Conservation (phyloP, 2,113 vertebrate species). For the Pseudorhombus dupliciocellatus region DNA sequence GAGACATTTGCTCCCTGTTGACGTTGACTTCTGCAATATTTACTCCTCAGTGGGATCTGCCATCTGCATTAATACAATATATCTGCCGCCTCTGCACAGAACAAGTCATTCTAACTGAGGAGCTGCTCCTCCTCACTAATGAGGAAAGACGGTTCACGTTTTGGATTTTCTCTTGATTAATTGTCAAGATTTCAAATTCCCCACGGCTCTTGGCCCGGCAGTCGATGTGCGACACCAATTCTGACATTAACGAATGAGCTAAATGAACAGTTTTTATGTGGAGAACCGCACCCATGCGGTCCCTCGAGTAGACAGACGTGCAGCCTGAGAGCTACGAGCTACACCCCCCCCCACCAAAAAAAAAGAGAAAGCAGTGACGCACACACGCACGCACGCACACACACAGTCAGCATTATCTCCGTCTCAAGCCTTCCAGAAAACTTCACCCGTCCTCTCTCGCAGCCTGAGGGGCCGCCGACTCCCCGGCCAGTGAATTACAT, state of each 20-base stretch:
- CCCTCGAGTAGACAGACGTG: background rate
- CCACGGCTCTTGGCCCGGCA: background rate
- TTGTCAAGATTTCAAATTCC: background rate
- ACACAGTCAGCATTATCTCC: conserved; percentile 31
- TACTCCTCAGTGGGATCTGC: too few species aligned
- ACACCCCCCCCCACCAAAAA: conserved; percentile 15
- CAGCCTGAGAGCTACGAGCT: background rate
- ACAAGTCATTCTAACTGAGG: too few species aligned
- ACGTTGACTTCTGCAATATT: too few species aligned
- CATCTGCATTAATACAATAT: too few species aligned
- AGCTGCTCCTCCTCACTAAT: too few species aligned
- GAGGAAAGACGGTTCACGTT: too few species aligned
- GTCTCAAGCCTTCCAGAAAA: conserved; percentile 20
- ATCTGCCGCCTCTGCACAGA: too few species aligned
- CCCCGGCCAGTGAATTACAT: conserved; percentile 63
- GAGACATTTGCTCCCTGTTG: too few species aligned
- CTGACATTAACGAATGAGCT: background rate
- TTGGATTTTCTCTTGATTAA: too few species aligned
- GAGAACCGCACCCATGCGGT: conserved; percentile 5
- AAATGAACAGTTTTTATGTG: background rate
- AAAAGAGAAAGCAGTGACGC: background rate
- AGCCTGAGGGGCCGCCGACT: conserved; percentile 39
- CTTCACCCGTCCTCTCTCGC: conserved; percentile 34
- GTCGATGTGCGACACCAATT: background rate
- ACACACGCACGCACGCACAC: conserved; percentile 13